Conservation (phyloP, 2,113 vertebrate genomes). For the Misgurnus mizolepis region DNA sequence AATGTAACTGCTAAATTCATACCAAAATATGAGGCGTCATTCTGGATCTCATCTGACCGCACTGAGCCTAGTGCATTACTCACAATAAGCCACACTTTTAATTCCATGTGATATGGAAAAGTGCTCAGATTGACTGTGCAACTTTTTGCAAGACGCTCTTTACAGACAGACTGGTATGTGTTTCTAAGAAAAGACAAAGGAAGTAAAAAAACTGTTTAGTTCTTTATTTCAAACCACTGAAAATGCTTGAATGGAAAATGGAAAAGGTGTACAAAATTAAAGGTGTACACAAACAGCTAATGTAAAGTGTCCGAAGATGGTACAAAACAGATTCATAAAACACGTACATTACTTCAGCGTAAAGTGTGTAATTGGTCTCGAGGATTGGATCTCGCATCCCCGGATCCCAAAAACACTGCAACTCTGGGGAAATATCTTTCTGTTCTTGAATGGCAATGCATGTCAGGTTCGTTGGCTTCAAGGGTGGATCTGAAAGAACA, state of each 20-base stretch:
- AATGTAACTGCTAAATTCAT: slow-evolving; percentile 37
- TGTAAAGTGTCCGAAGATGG: too few species aligned
- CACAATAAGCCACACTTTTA: slow-evolving; percentile 83
- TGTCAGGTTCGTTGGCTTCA: slow-evolving; percentile 79
- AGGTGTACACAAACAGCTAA: too few species aligned
- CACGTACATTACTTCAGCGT: slow-evolving; percentile 60
- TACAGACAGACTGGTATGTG: background rate
- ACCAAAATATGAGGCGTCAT: slow-evolving; percentile 76
- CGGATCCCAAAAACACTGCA: slow-evolving; percentile 82
- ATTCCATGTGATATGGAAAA: slow-evolving; percentile 63
- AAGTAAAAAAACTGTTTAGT: background rate
- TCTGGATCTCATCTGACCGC: slow-evolving; percentile 72
- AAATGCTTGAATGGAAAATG: background rate
- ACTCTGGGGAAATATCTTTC: accelerated
- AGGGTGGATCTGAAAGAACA: slow-evolving; percentile 77
- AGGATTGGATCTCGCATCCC: slow-evolving; percentile 60
- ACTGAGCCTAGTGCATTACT: slow-evolving; percentile 77
- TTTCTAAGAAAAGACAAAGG: background rate
- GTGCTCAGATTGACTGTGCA: accelerated
- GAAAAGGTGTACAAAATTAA: too few species aligned
- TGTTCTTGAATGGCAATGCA: slow-evolving; percentile 75
- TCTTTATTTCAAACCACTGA: background rate
- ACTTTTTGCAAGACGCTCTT: background rate
- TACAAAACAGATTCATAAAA: background rate
- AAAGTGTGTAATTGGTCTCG: slow-evolving; percentile 73